These are phyloP conservation scores for Sitta carolinensis DNA, from an alignment of 2,797 vertebrate species.

Conservation along the genomic window DNA sequence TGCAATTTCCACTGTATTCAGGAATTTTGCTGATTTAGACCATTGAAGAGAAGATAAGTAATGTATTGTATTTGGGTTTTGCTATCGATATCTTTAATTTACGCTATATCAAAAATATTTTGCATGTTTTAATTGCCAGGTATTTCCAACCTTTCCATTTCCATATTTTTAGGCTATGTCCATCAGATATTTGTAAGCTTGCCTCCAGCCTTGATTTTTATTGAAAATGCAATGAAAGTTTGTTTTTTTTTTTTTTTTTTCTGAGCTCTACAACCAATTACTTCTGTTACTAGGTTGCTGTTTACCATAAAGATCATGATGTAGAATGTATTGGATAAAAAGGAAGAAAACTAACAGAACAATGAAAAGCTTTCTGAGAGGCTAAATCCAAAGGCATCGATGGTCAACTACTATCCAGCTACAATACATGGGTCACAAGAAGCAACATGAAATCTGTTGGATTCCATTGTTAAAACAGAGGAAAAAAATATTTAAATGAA, in stretches of 20 bases:
- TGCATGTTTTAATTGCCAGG: not conserved
- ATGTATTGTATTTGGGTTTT: not conserved
- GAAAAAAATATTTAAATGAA: not conserved
- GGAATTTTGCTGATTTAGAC: not conserved
- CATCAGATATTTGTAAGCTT: not conserved
- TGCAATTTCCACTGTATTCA: not conserved
- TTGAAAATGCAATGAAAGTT: not conserved
- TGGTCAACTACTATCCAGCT: not conserved
- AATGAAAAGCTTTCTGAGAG: not conserved
- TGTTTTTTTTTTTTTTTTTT: too few species aligned
- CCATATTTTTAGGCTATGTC: not conserved
- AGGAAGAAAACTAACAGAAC: not conserved
- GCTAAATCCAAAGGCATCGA: not conserved
- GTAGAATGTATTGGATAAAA: constrained; percentile 6
- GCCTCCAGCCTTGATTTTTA: not conserved
- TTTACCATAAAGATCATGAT: constrained; percentile 24
- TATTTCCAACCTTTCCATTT: not conserved
- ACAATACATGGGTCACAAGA: not conserved
- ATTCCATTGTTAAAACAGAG: not conserved
- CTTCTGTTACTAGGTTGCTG: constrained; percentile 48
- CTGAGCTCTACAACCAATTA: not conserved
- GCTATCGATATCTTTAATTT: not conserved
- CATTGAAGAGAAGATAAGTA: not conserved
- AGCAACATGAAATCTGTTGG: not conserved
- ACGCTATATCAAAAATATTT: not conserved